These are phyloP conservation scores for Dicrostonyx torquatus DNA, from an alignment of 2,797 vertebrate species.

Conservation along the genomic window DNA sequence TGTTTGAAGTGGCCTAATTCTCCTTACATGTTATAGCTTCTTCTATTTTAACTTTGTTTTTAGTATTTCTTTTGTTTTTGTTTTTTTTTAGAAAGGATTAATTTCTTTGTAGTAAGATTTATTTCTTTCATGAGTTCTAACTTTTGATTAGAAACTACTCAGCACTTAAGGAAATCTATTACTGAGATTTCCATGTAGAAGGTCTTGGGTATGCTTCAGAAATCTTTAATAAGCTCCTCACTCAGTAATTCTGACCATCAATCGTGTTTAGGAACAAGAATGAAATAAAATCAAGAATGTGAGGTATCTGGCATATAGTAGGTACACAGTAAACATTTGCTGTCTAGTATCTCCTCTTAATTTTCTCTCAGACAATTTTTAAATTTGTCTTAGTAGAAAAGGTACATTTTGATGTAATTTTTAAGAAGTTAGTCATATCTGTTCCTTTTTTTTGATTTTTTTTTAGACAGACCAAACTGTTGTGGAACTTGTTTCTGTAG, in stretches of 20 bases:
- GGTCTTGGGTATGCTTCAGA: background rate
- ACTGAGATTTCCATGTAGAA: conserved; percentile 30
- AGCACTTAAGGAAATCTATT: background rate
- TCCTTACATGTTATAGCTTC: background rate
- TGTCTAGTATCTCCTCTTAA: background rate
- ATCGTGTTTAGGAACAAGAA: conserved; percentile 4
- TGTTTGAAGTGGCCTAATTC: background rate
- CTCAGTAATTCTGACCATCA: background rate
- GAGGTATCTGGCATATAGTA: background rate
- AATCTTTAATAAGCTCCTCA: conserved; percentile 34
- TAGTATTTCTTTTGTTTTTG: background rate
- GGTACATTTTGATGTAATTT: background rate
- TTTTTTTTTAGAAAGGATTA: conserved; percentile 36
- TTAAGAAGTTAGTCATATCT: background rate
- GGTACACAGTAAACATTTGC: background rate
- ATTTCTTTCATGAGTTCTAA: conserved; percentile 41
- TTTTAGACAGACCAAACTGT: background rate
- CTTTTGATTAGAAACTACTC: conserved; percentile 46
- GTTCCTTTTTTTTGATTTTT: background rate
- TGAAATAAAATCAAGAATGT: conserved; percentile 16
- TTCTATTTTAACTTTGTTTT: conserved; percentile 36
- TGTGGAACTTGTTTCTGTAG: background rate
- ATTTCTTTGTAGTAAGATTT: conserved; percentile 10
- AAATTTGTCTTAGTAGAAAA: conserved; percentile 30
- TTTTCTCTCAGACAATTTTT: conserved; percentile 17